Percentiles rank a stretch among this genome's conserved stretches.
These are phyloP conservation scores for Tigriopus californicus DNA, from an alignment of 2,888 invertebrate species.

Conservation along the genomic window DNA sequence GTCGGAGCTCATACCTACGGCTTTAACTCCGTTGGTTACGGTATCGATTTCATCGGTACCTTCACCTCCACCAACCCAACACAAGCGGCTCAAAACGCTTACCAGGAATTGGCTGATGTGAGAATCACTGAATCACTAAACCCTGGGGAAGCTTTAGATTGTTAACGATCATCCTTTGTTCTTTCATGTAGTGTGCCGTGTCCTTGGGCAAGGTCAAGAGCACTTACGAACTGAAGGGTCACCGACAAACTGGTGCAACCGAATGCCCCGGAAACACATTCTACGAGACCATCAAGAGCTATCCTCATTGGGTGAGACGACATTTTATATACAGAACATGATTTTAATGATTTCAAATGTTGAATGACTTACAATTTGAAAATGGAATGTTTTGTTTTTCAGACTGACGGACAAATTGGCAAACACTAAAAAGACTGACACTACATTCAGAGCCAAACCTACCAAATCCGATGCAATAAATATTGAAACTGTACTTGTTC, in stretches of 20 bases:
- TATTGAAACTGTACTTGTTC: too few relatives aligned
- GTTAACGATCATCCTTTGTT: background rate
- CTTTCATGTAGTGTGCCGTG: background rate
- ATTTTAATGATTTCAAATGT: too few relatives aligned
- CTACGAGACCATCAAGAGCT: background rate
- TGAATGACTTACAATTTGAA: too few relatives aligned
- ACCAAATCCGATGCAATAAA: too few relatives aligned
- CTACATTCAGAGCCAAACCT: too few relatives aligned
- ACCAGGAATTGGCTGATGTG: background rate
- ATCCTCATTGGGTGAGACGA: background rate
- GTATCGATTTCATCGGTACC: background rate
- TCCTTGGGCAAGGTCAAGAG: background rate
- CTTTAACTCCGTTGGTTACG: background rate
- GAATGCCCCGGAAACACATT: conserved; percentile 2
- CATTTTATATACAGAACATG: too few relatives aligned
- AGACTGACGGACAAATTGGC: too few relatives aligned
- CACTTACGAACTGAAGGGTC: background rate
- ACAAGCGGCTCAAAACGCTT: background rate
- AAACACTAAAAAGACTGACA: too few relatives aligned
- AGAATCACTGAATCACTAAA: background rate
- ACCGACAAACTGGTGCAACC: background rate
- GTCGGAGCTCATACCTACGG: background rate
- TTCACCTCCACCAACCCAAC: background rate
- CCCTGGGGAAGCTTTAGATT: too few relatives aligned
- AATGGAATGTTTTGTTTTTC: too few relatives aligned